These are phyloP conservation scores for Palloptera scutellata DNA, from an alignment of 2,888 invertebrate genomes.

Conservation along the genomic window DNA sequence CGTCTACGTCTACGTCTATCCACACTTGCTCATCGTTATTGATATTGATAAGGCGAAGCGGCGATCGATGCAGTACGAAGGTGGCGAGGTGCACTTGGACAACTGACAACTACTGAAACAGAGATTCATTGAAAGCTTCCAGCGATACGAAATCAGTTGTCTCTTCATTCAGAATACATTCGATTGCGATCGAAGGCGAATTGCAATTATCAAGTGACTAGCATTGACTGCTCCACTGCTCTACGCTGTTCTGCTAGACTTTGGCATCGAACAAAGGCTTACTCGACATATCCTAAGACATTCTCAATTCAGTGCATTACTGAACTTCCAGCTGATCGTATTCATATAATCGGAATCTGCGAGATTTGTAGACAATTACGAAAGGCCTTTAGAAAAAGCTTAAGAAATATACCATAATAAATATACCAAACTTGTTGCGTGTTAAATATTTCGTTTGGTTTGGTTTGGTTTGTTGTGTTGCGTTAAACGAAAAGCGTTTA, in stretches of 20 bases:
- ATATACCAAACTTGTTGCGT: too few species aligned
- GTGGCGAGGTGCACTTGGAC: slow-evolving; percentile 7
- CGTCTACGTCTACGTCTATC: too few species aligned
- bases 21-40: slow-evolving; percentile 23
- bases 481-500: too few species aligned
- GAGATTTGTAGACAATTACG: background rate
- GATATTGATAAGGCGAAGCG: slow-evolving; percentile 34
- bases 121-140: too few species aligned
- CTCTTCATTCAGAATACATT: slow-evolving; percentile 39
- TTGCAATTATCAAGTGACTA: slow-evolving; percentile 24
- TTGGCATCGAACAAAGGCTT: slow-evolving; percentile 19
- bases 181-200: slow-evolving; percentile 37
- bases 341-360: background rate
- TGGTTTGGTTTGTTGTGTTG: too few species aligned
- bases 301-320: slow-evolving; percentile 32
- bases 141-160: slow-evolving; percentile 37
- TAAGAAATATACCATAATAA: too few species aligned
- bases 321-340: slow-evolving; percentile 34
- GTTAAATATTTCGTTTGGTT: too few species aligned
- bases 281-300: slow-evolving; percentile 33
- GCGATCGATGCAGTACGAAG: slow-evolving; percentile 29
- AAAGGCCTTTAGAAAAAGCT: too few species aligned
- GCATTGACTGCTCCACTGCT: slow-evolving; percentile 3
- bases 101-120: background rate
- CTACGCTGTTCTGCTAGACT: too few species aligned